Evolutionary conservation across 1,140 invertebrate genomes (phyloP).

Genomic region (Zaprionus capensis): DNA sequence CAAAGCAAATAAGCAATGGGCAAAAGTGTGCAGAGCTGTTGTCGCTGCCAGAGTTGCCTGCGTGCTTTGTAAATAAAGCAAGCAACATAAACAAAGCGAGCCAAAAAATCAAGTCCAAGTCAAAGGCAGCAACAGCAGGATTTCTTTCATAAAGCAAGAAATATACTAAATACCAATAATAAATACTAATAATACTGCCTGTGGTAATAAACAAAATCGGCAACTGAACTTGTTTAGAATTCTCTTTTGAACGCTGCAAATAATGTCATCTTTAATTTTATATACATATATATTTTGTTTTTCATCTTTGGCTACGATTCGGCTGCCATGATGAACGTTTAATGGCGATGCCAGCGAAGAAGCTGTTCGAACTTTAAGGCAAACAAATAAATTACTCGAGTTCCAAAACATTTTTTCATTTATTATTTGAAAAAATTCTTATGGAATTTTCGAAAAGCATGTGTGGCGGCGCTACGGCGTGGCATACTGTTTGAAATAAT

Average conservation of each 20-base stretch:
- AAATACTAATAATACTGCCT: slow-evolving; percentile 1
- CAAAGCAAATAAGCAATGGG: slow-evolving; percentile 44
- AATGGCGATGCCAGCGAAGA: slow-evolving; percentile 19
- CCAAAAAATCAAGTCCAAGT: slow-evolving; percentile 38
- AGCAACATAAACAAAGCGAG: slow-evolving; percentile 11
- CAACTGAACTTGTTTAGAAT: slow-evolving; percentile 34
- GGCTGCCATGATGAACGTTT: slow-evolving; percentile 13
- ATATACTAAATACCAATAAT: background rate
- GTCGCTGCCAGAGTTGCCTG: slow-evolving; percentile 15
- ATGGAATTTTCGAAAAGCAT: slow-evolving; percentile 2
- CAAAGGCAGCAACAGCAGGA: slow-evolving; percentile 14
- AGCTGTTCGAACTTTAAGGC: slow-evolving; percentile 17
- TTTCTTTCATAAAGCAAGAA: background rate
- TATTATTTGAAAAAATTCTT: slow-evolving; percentile 5
- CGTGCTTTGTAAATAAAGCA: background rate
- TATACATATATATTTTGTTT: slow-evolving; percentile 7
- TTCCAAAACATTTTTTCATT: slow-evolving; percentile 6
- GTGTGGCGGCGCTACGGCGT: background rate
- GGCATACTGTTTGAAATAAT: slow-evolving; percentile 18
- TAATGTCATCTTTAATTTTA: slow-evolving; percentile 55
- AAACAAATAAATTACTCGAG: slow-evolving; percentile 29
- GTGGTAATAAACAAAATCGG: slow-evolving; percentile 33
- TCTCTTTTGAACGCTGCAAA: slow-evolving; percentile 31
- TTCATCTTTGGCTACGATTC: slow-evolving; percentile 22
- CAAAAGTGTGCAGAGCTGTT: slow-evolving; percentile 46